These are phyloP conservation scores for Gadus macrocephalus DNA, from an alignment of 2,113 vertebrate species.

Conservation along the genomic window DNA sequence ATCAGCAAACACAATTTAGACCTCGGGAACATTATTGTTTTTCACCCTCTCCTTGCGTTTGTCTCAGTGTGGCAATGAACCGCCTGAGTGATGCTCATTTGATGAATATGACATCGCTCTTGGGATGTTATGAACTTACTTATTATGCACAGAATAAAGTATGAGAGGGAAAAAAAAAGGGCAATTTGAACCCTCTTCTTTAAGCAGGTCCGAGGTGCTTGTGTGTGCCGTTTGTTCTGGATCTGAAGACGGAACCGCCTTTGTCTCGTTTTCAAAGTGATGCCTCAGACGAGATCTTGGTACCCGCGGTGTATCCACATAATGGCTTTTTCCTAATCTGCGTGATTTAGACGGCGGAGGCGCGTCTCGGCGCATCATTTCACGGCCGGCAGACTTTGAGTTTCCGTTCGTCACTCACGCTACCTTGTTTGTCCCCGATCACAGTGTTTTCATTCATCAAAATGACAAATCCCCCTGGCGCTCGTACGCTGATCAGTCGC, in stretches of 20 bases:
- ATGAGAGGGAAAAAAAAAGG: slow-evolving; percentile 39
- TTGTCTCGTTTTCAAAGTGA: slow-evolving; percentile 24
- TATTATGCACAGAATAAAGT: slow-evolving; percentile 52
- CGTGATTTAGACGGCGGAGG: slow-evolving; percentile 53
- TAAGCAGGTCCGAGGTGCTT: slow-evolving; percentile 11
- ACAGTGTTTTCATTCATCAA: slow-evolving; percentile 52
- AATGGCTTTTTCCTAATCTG: slow-evolving; percentile 41
- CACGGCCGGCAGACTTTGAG: slow-evolving; percentile 60
- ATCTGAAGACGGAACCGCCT: slow-evolving; percentile 14
- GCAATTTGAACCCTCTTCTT: slow-evolving; percentile 17
- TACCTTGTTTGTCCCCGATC: slow-evolving; percentile 44
- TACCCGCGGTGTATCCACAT: slow-evolving; percentile 14
- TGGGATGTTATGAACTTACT: slow-evolving; percentile 51
- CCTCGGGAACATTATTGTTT: slow-evolving; percentile 66
- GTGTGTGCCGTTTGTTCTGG: not conserved
- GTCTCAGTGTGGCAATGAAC: slow-evolving; percentile 43
- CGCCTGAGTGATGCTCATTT: slow-evolving; percentile 55
- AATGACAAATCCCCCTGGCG: slow-evolving; percentile 43
- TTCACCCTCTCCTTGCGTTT: slow-evolving; percentile 39
- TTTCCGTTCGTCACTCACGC: slow-evolving; percentile 46
- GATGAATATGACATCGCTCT: slow-evolving; percentile 59
- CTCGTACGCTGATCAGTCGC: slow-evolving; percentile 29
- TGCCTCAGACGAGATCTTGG: not conserved
- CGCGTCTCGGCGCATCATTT: slow-evolving; percentile 59
- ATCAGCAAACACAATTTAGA: slow-evolving; percentile 72